Evolutionary conservation across 2,797 vertebrate genomes (phyloP).

Genomic region (Etheostoma nigrum): DNA sequence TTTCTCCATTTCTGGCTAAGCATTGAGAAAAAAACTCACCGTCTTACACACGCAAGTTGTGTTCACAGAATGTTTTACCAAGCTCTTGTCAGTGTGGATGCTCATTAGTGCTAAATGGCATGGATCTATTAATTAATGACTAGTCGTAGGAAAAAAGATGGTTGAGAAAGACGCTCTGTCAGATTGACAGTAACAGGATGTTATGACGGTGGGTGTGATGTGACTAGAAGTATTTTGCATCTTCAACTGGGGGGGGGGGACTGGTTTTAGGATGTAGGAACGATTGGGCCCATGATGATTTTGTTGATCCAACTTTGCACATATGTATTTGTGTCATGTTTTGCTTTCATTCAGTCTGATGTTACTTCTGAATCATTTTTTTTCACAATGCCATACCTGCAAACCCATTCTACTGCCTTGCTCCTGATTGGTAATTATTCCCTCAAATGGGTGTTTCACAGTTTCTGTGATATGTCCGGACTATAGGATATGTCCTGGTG

Average conservation of each 20-base stretch:
- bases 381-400: not conserved
- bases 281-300: too few relatives aligned
- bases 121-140: constrained; percentile 59
- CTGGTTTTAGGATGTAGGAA: too few relatives aligned
- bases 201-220: constrained; percentile 1
- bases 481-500: too few relatives aligned
- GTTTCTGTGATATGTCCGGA: too few relatives aligned
- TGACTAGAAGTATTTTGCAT: constrained; percentile 30
- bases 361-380: not conserved
- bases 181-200: constrained; percentile 42
- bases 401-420: too few relatives aligned
- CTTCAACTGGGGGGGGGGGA: too few relatives aligned
- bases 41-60: constrained; percentile 15
- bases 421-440: too few relatives aligned
- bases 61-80: constrained; percentile 21
- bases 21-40: not conserved
- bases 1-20: constrained; percentile 1
- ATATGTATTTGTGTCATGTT: not conserved
- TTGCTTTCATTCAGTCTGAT: constrained; percentile 15
- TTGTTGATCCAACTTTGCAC: too few relatives aligned
- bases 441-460: too few relatives aligned
- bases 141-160: constrained; percentile 11
- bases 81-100: constrained; percentile 21
- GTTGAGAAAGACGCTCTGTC: constrained; percentile 5
- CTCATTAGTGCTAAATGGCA: constrained; percentile 64